phyloP scores from a whole-genome alignment of 2,797 vertebrate species.

The Syndactyla subalaris region DNA sequence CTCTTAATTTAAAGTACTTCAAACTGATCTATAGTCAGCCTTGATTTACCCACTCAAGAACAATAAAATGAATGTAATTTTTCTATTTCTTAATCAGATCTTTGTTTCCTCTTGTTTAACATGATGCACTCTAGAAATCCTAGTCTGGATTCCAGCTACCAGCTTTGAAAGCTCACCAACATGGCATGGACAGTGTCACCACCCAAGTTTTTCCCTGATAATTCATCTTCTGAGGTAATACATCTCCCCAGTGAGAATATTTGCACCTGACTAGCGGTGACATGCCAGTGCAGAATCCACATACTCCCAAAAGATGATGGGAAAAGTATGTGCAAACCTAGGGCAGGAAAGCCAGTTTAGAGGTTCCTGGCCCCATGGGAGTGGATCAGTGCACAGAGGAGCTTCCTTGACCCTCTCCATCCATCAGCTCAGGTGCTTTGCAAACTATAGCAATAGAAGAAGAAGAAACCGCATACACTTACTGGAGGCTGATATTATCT shows the following conservation, averaged over 20 bases:
- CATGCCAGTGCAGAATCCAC: background rate
- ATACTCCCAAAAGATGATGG: background rate
- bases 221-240: background rate
- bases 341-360: background rate
- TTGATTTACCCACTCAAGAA: background rate
- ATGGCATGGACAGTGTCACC: background rate
- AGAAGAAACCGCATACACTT: slow-evolving; percentile 31
- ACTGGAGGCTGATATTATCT: slow-evolving; percentile 87
- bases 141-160: background rate
- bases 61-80: background rate
- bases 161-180: background rate
- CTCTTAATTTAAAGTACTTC: background rate
- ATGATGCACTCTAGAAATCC: background rate
- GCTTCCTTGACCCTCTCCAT: background rate
- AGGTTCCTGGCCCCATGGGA: background rate
- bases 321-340: background rate
- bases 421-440: background rate
- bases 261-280: background rate
- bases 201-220: background rate
- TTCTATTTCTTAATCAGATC: background rate
- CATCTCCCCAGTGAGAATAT: background rate
- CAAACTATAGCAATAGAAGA: background rate
- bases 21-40: background rate
- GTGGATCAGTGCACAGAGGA: background rate
- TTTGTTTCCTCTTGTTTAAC: background rate